Evolutionary conservation across 2,888 invertebrate species (phyloP), one percentile per base, ranked within the genome.

Genomic region (Mellilla xanthometata): DNA sequence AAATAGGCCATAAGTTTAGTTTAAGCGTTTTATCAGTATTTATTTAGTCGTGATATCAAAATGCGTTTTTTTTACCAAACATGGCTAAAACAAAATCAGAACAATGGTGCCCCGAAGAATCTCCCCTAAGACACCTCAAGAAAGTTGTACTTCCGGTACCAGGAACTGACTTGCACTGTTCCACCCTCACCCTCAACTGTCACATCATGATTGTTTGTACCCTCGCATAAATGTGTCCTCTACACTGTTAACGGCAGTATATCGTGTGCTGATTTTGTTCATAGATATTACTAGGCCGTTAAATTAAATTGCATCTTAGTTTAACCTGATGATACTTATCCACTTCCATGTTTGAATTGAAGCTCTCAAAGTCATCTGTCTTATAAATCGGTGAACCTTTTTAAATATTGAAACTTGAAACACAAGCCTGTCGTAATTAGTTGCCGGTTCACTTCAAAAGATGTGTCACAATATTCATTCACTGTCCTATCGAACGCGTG

Each of bases 161-260:
- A 67, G 80, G 76, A 65, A 69, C 76, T 52, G 58, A 64, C 64
- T 47, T 53, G 76, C 62, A 81, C 86, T 52, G 47, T 65, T 61
- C 64, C 72, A 62, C 79, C 82, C 84, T 70, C 69, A 65, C 77
- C 82, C 68, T 69, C 48, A 56, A 62, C 66, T 65, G 68, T 62
- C 46, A 52, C 58, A 59, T 50, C 56, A 60, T 50, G 53, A 54
- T 60, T 62, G 60, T 62, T 56, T 60, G 58, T 64, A 57, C 72
- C 73, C 69, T 66, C 57, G 54, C 43, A 60, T 64, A 63, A 68
- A 64, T 54, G 51, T 56, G 46, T 53, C 58, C 56, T 60, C 56
- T 47, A 36, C 39, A 35, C 29, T 46, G 44, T n/a, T 49, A 42
- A 52, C 42, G 24, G 29, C 48, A 42, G 15, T 51, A 49, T 49